phyloP scores from a whole-genome alignment of 2,888 invertebrate genomes.

The Ecdyonurus torrentis region DNA sequence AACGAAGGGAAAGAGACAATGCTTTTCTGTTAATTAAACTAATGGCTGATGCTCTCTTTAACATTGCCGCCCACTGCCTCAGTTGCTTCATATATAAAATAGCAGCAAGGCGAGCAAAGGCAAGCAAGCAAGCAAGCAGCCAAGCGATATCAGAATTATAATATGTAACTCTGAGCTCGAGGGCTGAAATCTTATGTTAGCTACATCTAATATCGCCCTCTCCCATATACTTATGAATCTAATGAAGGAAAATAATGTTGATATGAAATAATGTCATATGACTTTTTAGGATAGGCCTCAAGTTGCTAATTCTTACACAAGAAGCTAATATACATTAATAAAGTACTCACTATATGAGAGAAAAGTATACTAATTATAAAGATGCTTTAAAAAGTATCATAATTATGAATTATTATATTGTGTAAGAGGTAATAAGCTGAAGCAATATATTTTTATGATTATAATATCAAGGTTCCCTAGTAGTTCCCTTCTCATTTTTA shows the following conservation, averaged over 20 bases:
- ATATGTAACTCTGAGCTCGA: not conserved
- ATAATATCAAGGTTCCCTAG: no score
- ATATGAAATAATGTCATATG: not conserved
- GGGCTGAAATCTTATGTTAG: not conserved
- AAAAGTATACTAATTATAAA: no score
- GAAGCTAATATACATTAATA: no score
- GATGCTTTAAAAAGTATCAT: no score
- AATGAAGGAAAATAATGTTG: not conserved
- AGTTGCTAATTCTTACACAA: no score
- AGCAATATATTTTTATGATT: no score
- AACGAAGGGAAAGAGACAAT: constrained; percentile 1
- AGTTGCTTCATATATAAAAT: not conserved
- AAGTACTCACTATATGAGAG: no score
- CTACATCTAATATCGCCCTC: not conserved
- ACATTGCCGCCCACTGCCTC: not conserved
- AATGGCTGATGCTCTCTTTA: constrained; percentile 4
- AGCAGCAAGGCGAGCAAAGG: not conserved
- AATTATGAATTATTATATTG: no score
- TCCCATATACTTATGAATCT: not conserved
- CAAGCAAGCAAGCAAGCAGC: not conserved
- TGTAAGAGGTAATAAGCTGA: no score
- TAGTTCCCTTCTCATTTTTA: no score
- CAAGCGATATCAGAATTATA: not conserved
- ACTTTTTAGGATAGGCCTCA: no score
- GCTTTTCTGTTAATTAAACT: constrained; percentile 4